These are phyloP conservation scores for Monomorium pharaonis DNA, from an alignment of 1,140 invertebrate genomes.

Conservation along the genomic window DNA sequence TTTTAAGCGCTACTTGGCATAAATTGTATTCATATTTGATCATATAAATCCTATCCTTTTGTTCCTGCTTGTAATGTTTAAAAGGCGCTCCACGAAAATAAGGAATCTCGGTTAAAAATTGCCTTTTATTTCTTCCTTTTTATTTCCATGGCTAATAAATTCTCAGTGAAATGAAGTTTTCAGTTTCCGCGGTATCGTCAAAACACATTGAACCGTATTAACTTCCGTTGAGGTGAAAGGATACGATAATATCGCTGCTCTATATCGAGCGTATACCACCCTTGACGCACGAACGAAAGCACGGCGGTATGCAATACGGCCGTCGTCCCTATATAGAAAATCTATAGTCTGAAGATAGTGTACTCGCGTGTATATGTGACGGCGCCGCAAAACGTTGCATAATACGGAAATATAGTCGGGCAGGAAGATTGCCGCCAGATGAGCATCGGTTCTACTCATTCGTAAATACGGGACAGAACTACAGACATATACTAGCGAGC, in stretches of 20 bases:
- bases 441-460: conserved; percentile 66
- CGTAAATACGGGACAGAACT: conserved; percentile 52
- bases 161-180: not conserved
- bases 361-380: not conserved
- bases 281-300: conserved; percentile 13
- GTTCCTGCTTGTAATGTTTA: not conserved
- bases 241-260: conserved; percentile 9
- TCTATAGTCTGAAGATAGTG: conserved; percentile 24
- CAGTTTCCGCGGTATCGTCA: not conserved
- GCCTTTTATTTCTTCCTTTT: not conserved
- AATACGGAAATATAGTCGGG: conserved; percentile 43
- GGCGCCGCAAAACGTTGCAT: conserved; percentile 39
- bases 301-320: conserved; percentile 1
- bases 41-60: not conserved
- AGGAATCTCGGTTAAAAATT: not conserved
- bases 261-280: not conserved
- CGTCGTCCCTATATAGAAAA: conserved; percentile 34
- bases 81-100: not conserved
- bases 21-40: not conserved
- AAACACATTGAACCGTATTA: not conserved
- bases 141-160: not conserved
- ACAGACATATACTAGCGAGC: conserved; percentile 16
- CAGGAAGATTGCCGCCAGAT: conserved; percentile 21
- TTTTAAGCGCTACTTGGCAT: not conserved
- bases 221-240: not conserved